Percentiles rank a stretch among this genome's conserved stretches.
phyloP scores from a whole-genome alignment of 2,113 vertebrate species.

The Pitta sordida region DNA sequence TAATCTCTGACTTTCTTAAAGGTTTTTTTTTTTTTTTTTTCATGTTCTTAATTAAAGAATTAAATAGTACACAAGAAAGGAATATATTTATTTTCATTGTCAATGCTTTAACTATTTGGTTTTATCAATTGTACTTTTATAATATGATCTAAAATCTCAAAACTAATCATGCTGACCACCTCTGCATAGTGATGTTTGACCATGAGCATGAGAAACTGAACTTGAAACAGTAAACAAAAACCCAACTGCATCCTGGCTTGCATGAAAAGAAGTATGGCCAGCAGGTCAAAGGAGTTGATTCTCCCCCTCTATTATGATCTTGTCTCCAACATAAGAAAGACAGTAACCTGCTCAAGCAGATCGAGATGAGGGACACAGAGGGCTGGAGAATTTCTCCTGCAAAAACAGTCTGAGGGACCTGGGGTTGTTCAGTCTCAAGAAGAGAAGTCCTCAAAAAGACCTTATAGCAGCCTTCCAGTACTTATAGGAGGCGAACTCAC shows the following conservation, averaged over 20 bases:
- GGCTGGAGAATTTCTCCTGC: too few relatives aligned
- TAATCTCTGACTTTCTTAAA: neutral
- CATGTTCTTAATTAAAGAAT: neutral
- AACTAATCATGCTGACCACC: neutral
- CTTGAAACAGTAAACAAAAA: neutral
- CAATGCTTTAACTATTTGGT: neutral
- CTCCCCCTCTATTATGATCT: neutral
- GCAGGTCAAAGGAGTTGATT: neutral
- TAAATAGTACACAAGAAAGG: neutral
- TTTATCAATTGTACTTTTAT: neutral
- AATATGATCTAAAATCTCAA: neutral
- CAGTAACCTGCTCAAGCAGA: too few relatives aligned
- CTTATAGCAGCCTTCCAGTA: too few relatives aligned
- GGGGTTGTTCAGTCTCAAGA: too few relatives aligned
- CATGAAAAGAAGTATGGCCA: neutral
- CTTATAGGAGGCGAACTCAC: too few relatives aligned
- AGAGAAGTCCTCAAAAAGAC: too few relatives aligned
- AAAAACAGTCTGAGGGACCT: too few relatives aligned
- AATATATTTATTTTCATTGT: neutral
- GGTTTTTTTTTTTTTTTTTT: neutral
- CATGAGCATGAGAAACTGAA: neutral
- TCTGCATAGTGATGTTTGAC: neutral
- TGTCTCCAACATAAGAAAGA: too few relatives aligned
- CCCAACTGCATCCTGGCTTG: neutral
- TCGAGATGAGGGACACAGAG: too few relatives aligned